Conservation (phyloP, 2,888 invertebrate genomes). For the Orchestes rusci region DNA sequence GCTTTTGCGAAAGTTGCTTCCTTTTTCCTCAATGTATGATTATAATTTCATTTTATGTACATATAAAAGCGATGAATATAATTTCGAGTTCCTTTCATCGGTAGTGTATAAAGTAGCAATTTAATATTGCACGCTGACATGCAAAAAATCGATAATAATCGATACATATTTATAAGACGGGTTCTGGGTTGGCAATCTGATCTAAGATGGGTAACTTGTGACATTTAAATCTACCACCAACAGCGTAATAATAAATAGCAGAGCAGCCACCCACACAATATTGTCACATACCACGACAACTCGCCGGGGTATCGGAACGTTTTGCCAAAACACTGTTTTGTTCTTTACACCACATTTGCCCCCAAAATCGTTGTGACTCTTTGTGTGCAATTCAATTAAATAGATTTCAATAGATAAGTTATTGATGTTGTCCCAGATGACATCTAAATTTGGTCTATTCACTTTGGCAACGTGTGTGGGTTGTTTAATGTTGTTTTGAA, state of each 20-base stretch:
- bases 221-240: conserved; percentile 12
- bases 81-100: too few species aligned
- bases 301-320: conserved; percentile 7
- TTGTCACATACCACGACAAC: conserved; percentile 6
- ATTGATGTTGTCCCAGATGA: conserved; percentile 15
- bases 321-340: conserved; percentile 7
- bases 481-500: conserved; percentile 14
- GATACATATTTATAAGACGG: conserved; percentile 29
- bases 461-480: conserved; percentile 8
- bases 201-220: conserved; percentile 2
- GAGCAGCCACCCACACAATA: conserved; percentile 11
- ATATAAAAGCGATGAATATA: too few species aligned
- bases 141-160: conserved; percentile 35
- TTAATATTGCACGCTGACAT: conserved; percentile 36
- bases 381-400: conserved; percentile 21
- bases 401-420: conserved; percentile 15
- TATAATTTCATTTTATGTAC: conserved; percentile 6
- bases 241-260: conserved; percentile 16
- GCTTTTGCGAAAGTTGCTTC: too few species aligned
- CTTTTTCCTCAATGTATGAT: too few species aligned
- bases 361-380: conserved; percentile 8
- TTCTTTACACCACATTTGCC: conserved; percentile 8
- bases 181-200: conserved; percentile 4
- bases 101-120: conserved; percentile 35
- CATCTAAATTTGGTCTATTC: conserved; percentile 21